Evolutionary conservation across 2,113 vertebrate species (phyloP).

Genomic region (Colius striatus): DNA sequence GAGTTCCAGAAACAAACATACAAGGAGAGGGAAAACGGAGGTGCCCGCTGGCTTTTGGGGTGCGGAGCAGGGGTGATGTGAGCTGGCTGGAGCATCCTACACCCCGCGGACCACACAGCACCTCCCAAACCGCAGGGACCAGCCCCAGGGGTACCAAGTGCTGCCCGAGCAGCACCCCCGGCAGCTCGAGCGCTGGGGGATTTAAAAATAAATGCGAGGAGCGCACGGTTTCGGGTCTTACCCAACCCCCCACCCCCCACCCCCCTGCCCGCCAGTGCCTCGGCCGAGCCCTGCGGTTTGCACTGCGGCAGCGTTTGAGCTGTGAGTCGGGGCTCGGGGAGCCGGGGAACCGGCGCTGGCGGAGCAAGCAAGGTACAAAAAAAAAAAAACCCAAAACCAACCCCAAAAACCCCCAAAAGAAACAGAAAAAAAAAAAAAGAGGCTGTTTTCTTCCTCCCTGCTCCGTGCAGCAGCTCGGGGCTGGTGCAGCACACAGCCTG

Average conservation of each 20-base stretch:
- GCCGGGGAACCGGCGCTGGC: background rate
- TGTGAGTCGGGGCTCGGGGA: background rate
- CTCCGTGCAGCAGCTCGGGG: background rate
- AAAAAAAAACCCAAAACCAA: background rate
- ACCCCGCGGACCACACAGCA: background rate
- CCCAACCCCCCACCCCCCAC: background rate
- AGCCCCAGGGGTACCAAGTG: background rate
- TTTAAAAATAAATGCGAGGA: constrained; percentile 15
- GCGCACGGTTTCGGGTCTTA: background rate
- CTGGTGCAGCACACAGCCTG: background rate
- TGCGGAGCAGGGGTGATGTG: fast-evolving
- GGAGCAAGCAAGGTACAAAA: background rate
- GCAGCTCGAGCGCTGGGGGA: background rate
- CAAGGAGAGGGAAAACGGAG: fast-evolving
- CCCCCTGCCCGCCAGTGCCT: background rate
- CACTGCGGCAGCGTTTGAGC: background rate
- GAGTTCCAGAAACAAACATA: background rate
- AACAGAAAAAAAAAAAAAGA: background rate
- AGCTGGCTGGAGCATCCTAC: background rate
- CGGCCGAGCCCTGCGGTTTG: constrained; percentile 40
- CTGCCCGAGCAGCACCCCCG: background rate
- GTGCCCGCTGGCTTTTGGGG: fast-evolving
- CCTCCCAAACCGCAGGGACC: background rate
- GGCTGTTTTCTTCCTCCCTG: background rate
- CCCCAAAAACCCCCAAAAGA: background rate